Base-by-base conservation (phyloP, 2,113 vertebrate species). In the Psettodes erumei region DNA sequence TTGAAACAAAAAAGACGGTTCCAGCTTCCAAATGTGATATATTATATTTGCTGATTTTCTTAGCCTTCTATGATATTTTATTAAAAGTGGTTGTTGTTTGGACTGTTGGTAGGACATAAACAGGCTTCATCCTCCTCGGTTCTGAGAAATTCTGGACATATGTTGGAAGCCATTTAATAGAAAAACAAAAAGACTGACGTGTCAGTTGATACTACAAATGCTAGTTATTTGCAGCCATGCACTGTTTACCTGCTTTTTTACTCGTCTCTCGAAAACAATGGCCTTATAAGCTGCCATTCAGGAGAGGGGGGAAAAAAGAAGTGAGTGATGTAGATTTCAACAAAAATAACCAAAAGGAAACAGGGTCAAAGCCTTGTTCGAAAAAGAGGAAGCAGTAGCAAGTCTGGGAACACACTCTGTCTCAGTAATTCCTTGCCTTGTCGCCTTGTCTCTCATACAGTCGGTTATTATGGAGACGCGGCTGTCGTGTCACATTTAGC, bases 401-500 rank as follows among this genome's bases (percentile, higher is more conserved):
- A 77, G 79, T 81, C 86, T 77, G 81, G 79, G 68, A 76, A 85
- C 76, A 71, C 79, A 85, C 88, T 81, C 81, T 76, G 88, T 88
- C 90, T 84, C 79, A 86, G 86, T 91, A 85, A 91, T 91, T 88
- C 89, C 82, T 85, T 71, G 87, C 86, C 88, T 89, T 80, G 86
- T 87, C 83, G 82, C 86, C 89, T 86, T 83, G 86, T 88, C 87
- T 86, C 85, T 84, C 87, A 78, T 87, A 74, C 62, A 86, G 83
- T 61, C 62, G 53, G 87, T 91, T 90, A 90, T 89, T 89, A 84
- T 82, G 84, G 85, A 89, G 90, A 88, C 87, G 68, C 43, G 83
- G 84, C 90, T 90, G 92, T 92, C 90, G 81, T 78, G 87, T 92
- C 87, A 89, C 78, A 91, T 91, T 91, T 88, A 84, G 87, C 88